A percentile compares a stretch with the other conserved stretches of the same genome.
phyloP scores from a whole-genome alignment of 2,797 vertebrate species.

The Muscicapa striata region DNA sequence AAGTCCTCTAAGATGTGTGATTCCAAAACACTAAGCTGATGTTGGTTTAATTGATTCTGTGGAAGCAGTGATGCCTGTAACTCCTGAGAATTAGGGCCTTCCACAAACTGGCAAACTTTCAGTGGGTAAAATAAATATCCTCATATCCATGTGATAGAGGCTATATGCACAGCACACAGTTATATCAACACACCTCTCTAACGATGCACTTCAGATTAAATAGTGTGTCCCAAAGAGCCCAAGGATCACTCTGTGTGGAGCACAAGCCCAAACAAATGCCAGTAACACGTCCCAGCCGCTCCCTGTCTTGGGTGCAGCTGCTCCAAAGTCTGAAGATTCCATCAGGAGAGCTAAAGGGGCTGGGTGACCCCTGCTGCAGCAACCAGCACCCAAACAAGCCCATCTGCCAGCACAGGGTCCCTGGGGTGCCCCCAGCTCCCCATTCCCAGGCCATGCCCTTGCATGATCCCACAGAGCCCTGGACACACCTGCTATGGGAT shows the following conservation, averaged over 20 bases:
- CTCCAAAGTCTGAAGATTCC: not conserved
- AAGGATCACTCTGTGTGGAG: not conserved
- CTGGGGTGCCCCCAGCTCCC: not conserved
- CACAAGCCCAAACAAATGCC: not conserved
- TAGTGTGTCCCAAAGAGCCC: not conserved
- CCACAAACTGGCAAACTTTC: conserved; percentile 17
- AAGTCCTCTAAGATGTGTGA: conserved; percentile 19
- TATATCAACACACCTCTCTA: not conserved
- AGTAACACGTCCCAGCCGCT: not conserved
- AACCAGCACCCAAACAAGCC: not conserved
- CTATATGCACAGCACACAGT: not conserved
- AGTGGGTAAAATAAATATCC: conserved; percentile 20
- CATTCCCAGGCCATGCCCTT: accelerated
- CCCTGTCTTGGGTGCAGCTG: not conserved
- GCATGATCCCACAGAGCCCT: not conserved
- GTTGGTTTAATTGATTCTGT: conserved; percentile 39
- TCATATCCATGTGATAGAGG: not conserved
- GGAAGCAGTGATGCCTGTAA: not conserved
- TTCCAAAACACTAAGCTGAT: not conserved
- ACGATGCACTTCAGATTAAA: not conserved
- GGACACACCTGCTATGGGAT: not conserved
- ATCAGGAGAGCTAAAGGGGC: not conserved
- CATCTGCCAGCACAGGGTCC: not conserved
- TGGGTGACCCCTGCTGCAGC: not conserved
- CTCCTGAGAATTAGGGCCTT: conserved; percentile 20